Conservation (phyloP, 1,140 invertebrate species). For the Himalopsyche phryganea region DNA sequence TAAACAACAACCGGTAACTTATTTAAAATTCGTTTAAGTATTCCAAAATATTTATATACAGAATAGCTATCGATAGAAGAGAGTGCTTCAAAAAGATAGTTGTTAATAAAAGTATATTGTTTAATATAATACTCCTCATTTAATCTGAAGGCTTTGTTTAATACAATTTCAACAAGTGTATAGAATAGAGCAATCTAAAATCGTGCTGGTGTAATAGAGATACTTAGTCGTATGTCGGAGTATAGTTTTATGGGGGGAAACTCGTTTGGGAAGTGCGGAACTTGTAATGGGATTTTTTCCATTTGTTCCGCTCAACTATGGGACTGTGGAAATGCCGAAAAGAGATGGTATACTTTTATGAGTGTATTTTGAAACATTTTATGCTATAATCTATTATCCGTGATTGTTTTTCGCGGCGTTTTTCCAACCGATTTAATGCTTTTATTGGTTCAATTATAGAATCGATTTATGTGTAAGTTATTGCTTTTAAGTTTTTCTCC, state of each 20-base stretch:
- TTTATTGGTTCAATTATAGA: constrained; percentile 22
- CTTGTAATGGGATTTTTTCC: constrained; percentile 35
- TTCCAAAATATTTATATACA: too few relatives aligned
- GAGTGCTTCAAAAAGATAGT: too few relatives aligned
- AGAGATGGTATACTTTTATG: constrained; percentile 16
- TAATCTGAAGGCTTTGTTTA: too few relatives aligned
- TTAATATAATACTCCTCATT: too few relatives aligned
- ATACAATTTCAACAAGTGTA: too few relatives aligned
- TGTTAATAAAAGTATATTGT: too few relatives aligned
- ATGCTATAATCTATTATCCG: constrained; percentile 27
- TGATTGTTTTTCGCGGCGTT: constrained; percentile 28
- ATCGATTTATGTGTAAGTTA: constrained; percentile 14
- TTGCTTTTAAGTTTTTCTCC: neutral
- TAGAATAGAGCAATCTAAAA: too few relatives aligned
- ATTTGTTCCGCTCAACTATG: constrained; percentile 14
- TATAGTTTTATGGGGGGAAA: constrained; percentile 31
- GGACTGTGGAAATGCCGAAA: constrained; percentile 4
- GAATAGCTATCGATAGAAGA: too few relatives aligned
- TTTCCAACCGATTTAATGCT: constrained; percentile 16
- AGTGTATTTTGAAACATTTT: constrained; percentile 26
- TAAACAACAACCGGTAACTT: too few relatives aligned
- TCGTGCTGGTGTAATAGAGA: too few relatives aligned
- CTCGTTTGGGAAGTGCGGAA: constrained; percentile 32
- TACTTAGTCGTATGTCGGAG: neutral
- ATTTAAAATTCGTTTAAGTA: too few relatives aligned